These are phyloP conservation scores for Bradypus variegatus DNA, from an alignment of 2,797 vertebrate genomes.

Conservation along the genomic window DNA sequence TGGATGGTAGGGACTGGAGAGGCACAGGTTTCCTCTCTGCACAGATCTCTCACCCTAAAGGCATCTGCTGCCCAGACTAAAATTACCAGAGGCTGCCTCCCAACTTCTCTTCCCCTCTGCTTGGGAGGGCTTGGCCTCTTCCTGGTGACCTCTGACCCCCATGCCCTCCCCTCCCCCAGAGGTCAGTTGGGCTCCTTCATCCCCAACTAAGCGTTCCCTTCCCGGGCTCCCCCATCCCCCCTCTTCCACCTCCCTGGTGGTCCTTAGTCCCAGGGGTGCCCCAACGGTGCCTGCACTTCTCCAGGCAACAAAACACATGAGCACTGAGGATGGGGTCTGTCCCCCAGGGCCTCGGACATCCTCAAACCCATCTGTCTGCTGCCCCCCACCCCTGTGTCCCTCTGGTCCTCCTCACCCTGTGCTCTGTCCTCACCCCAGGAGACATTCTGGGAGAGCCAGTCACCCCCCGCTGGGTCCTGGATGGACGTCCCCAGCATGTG, in stretches of 20 bases:
- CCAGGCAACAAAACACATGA: background rate
- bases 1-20: background rate
- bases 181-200: background rate
- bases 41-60: conserved; percentile 32
- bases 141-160: conserved; percentile 5
- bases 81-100: conserved; percentile 21
- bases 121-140: background rate
- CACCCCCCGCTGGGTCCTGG: conserved; percentile 48
- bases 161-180: background rate
- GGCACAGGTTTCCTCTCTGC: background rate
- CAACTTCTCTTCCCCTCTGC: background rate
- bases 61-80: conserved; percentile 46
- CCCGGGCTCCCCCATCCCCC: background rate
- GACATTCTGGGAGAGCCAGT: conserved; percentile 38
- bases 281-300: background rate
- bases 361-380: background rate
- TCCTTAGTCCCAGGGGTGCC: background rate
- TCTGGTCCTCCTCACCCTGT: background rate
- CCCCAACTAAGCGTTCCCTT: background rate
- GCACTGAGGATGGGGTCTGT: background rate
- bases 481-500: background rate
- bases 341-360: background rate
- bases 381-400: background rate
- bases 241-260: background rate
- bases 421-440: conserved; percentile 38